These are phyloP conservation scores for Hemiscyllium ocellatum DNA, from an alignment of 2,113 vertebrate species.

Conservation along the genomic window DNA sequence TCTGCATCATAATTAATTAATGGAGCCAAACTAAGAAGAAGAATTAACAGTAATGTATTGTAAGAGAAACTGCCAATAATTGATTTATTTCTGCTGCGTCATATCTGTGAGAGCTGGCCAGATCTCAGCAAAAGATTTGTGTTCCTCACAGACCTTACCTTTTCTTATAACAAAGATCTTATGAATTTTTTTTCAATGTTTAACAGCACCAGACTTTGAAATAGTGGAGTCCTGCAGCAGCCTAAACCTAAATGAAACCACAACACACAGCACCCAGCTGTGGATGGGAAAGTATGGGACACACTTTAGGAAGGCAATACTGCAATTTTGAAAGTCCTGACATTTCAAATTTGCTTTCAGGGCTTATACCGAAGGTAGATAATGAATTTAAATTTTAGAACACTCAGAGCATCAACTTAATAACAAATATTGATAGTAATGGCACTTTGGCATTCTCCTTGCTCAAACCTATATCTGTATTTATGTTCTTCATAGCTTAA, in stretches of 20 bases:
- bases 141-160: not conserved
- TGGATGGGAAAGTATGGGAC: not conserved
- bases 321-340: not conserved
- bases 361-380: not conserved
- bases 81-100: not conserved
- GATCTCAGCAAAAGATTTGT: not conserved
- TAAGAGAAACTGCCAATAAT: not conserved
- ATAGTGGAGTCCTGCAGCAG: not conserved
- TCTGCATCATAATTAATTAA: not conserved
- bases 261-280: not conserved
- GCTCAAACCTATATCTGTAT: not conserved
- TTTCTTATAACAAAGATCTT: not conserved
- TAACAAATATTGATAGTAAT: not conserved
- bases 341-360: not conserved
- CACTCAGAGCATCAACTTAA: not conserved
- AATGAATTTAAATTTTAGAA: not conserved
- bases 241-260: not conserved
- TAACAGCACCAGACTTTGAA: not conserved
- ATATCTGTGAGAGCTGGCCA: not conserved
- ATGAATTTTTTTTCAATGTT: not conserved
- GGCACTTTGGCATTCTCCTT: not conserved
- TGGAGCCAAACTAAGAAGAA: not conserved
- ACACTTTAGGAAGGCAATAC: not conserved
- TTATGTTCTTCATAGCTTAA: not conserved
- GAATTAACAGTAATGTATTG: not conserved